Evolutionary conservation across 2,888 invertebrate genomes (phyloP), one percentile per base, ranked within the genome.

Genomic region (Drosophila sordidapex): DNA sequence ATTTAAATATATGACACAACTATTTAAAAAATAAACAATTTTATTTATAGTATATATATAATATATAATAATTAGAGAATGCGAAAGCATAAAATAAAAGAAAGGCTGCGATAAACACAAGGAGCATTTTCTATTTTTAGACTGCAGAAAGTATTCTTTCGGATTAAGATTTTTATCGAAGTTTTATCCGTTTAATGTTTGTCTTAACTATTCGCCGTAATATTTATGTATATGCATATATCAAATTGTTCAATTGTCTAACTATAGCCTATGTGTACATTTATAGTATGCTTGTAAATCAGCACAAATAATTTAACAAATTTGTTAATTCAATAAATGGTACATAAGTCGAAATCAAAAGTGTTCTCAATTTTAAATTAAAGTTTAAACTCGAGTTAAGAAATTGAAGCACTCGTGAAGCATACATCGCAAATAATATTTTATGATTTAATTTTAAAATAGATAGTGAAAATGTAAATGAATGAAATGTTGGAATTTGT

Each of bases 391-490:
- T 25, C 7, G 13, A 2, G 1, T 7, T 4, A 25, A 21, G 13
- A 46, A 43, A 43, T 13, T 13, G 6, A 6, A 43, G 13, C 13
- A 4, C 21, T 7, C 1, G 1, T 13, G 3, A 13, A 43, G 43
- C 4, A 13, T 2, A 21, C 0, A 21, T 21, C 7, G 13, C 7
- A 21, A 21, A 46, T 46, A 46, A 21, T 46, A 0, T 21, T 7
- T 21, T 21, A 13, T 21, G 21, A 43, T 3, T 13, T 43, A 13
- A 21, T 0, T 7, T 21, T 3, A 3, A 21, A 43, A 1, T 1
- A 13, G 0, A 31, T 31, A 10, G 2, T 0, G 2, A 10, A 10
- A 31, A 31, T 31, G 10, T 0, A 36, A 40, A n/a, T 10, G 10
- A 31, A 10, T 10, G 2, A 36, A 40, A n/a, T n/a, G 10, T 40